Conservation (phyloP, 1,140 invertebrate genomes). For the Lepidostoma basale region DNA sequence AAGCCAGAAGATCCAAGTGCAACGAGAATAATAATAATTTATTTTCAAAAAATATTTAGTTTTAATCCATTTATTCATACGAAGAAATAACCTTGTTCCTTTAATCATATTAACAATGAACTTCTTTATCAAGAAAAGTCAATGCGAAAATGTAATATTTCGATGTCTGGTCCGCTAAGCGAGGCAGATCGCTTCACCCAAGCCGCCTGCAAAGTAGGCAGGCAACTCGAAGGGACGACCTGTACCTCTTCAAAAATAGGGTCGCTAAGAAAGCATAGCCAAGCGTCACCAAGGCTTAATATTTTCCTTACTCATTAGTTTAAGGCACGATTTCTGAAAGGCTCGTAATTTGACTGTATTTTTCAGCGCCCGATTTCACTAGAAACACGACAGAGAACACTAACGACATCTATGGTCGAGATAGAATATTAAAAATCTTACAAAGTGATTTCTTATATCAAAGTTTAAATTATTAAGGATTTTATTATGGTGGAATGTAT, state of each 20-base stretch:
- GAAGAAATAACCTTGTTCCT: too few species aligned
- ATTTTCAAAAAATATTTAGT: too few species aligned
- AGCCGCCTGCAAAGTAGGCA: constrained; percentile 71
- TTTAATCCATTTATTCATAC: too few species aligned
- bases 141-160: too few species aligned
- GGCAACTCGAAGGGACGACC: constrained; percentile 71
- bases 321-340: constrained; percentile 70
- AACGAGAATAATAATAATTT: too few species aligned
- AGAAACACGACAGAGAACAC: not conserved
- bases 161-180: too few species aligned
- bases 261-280: constrained; percentile 69
- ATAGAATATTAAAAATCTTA: not conserved
- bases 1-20: too few species aligned
- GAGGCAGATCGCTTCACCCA: constrained; percentile 75
- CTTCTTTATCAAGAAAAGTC: too few species aligned
- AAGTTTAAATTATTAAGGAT: too few species aligned
- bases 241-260: constrained; percentile 74
- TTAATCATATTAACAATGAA: too few species aligned
- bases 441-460: too few species aligned
- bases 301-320: constrained; percentile 90
- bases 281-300: constrained; percentile 81
- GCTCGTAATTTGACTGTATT: not conserved
- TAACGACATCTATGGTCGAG: constrained; percentile 19
- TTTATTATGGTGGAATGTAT: too few species aligned
- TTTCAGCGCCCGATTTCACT: not conserved